phyloP scores from a whole-genome alignment of 2,113 vertebrate species.

The Meles meles region DNA sequence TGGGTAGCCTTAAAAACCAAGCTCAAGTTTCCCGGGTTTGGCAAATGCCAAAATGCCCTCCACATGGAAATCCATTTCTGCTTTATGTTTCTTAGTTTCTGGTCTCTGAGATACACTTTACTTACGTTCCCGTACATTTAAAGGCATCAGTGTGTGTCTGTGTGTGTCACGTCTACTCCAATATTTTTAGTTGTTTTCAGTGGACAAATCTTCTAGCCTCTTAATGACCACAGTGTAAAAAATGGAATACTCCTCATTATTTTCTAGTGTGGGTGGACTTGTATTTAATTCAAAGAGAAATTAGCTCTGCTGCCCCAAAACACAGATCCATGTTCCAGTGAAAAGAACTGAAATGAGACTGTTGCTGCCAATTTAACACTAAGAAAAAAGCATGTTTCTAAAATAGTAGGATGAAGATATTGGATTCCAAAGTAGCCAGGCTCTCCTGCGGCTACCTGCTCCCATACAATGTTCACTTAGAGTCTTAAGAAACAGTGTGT shows the following conservation, averaged over 20 bases:
- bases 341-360: background rate
- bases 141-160: background rate
- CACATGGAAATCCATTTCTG: background rate
- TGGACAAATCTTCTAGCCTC: background rate
- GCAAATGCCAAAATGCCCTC: background rate
- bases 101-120: background rate
- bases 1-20: background rate
- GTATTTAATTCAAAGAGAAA: background rate
- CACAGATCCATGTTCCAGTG: background rate
- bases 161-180: background rate
- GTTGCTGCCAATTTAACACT: background rate
- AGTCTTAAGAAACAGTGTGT: background rate
- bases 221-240: background rate
- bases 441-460: background rate
- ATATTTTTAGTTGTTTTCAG: background rate
- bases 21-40: background rate
- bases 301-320: background rate
- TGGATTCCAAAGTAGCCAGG: background rate
- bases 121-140: background rate
- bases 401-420: background rate
- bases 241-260: background rate
- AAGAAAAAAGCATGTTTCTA: background rate
- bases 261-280: background rate
- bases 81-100: background rate
- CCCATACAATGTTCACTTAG: background rate